Evolutionary conservation across 2,888 invertebrate species (phyloP), one percentile per base, ranked within the genome.

Genomic region (Odontocerum albicorne): DNA sequence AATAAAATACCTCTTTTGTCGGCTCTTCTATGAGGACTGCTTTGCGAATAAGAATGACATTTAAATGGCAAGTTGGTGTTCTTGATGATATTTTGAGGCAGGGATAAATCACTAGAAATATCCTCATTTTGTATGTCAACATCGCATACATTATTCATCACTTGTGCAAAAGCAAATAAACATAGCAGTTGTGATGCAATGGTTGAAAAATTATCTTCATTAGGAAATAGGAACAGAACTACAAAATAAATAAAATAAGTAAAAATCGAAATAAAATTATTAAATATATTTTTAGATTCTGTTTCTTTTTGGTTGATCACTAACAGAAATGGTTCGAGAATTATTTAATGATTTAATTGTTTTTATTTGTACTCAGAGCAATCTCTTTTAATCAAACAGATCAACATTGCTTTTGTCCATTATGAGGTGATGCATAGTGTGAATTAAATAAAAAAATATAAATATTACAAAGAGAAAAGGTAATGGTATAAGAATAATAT

Each of bases 221-320:
- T 74, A 44, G 76, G 75, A 68, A 76, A 81, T 46, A 81, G 64
- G 65, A 81, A 78, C 42, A 81, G 62, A 36, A 76, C 81, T 80
- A 63, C 47, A 71, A 69, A 43, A 22, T 53, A 53, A 53, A 15
- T 52, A 19, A 56, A 27, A 38, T 22, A 13, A 21, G 4, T 20
- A 43, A 52, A n/a, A n/a, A n/a, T n/a, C n/a, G n/a, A n/a, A n/a
- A n/a, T n/a, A n/a, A n/a, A n/a, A n/a, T n/a, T n/a, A n/a, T n/a
- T n/a, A n/a, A n/a, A n/a, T n/a, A n/a, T n/a, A n/a, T n/a, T n/a
- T n/a, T n/a, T n/a, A n/a, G n/a, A n/a, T n/a, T n/a, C n/a, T n/a
- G n/a, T n/a, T n/a, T n/a, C n/a, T n/a, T n/a, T n/a, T n/a, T n/a
- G n/a, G n/a, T n/a, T n/a, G n/a, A n/a, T n/a, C n/a, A n/a, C n/a